Base-by-base conservation (phyloP, 2,888 invertebrate species). In the Amphimallon solstitiale region DNA sequence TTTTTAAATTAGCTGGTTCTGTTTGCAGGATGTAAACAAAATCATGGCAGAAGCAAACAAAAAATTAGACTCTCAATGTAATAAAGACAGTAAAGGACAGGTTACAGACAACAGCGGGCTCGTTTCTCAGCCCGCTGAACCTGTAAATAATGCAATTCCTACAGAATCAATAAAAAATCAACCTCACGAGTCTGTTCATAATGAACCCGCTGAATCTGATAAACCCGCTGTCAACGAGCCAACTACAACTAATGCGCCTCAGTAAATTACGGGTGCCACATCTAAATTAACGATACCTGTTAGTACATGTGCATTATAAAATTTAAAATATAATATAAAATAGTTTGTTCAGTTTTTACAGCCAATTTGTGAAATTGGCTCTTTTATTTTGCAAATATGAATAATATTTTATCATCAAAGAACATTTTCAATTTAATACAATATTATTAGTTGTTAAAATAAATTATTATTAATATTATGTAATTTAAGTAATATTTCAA, bases 11-110 rank as follows among this genome's bases (percentile, higher is more conserved):
- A 66, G 71, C 76, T 79, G 80, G 79, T 77, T 81, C 79, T 82
- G 78, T 82, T 84, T 84, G 78, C 84, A 84, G 84, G 84, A 83
- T 76, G 79, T 82, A 80, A 83, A 79, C 79, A 83, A 83, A 83
- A 80, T 81, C 79, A 80, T 82, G 81, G 82, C 82, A 74, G 81
- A 80, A 78, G 76, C 75, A 73, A 77, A 76, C 77, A 77, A 78
- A 77, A 78, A 76, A 76, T 78, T 77, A 73, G 73, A 77, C 69
- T 75, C 63, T 74, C 75, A 76, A 69, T 74, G 66, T 75, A 75
- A 73, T 73, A 75, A 70, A 70, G 74, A 73, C 71, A 73, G 74
- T 68, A 59, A 67, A 64, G 72, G 73, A 73, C 72, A 73, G 73
- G 68, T 71, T 69, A 72, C 70, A 66, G 49, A 66, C 48, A 66